These are phyloP conservation scores for Spea multiplicata DNA, from an alignment of 2,113 vertebrate genomes.

Conservation along the genomic window DNA sequence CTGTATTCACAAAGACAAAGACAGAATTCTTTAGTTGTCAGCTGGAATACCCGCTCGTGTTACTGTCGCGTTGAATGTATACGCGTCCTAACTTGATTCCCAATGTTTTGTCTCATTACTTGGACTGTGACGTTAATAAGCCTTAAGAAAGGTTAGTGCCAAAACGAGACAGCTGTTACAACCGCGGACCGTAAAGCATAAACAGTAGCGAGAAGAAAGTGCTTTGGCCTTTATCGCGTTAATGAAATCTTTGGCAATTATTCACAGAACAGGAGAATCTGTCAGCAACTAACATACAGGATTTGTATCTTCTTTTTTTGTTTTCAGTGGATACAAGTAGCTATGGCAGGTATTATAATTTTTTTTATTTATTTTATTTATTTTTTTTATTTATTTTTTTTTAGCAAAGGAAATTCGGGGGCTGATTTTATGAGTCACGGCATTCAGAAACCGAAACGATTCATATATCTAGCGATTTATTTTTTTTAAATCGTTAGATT, in stretches of 20 bases:
- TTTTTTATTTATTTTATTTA: too few relatives aligned
- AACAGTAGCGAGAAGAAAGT: not conserved
- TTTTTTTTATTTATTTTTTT: too few relatives aligned
- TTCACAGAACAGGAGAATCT: not conserved
- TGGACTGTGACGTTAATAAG: slow-evolving; percentile 13
- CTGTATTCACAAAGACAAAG: not conserved
- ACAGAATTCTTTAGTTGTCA: not conserved
- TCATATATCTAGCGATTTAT: too few relatives aligned
- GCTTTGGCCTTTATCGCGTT: slow-evolving; percentile 31
- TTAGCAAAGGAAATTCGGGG: not conserved
- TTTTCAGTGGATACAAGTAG: not conserved
- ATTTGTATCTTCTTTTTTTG: not conserved
- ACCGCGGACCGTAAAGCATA: not conserved
- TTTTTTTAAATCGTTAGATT: too few relatives aligned
- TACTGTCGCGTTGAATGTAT: not conserved
- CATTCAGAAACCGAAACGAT: too few relatives aligned
- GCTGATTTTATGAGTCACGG: not conserved
- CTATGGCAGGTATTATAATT: too few relatives aligned
- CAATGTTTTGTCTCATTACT: slow-evolving; percentile 1
- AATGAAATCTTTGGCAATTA: slow-evolving; percentile 27
- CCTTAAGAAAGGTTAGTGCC: slow-evolving; percentile 5
- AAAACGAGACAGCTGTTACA: not conserved
- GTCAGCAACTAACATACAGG: slow-evolving; percentile 10
- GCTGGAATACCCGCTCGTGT: not conserved
- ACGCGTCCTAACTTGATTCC: not conserved